Conservation (phyloP, 1,140 invertebrate species). For the Hyles euphorbiae region DNA sequence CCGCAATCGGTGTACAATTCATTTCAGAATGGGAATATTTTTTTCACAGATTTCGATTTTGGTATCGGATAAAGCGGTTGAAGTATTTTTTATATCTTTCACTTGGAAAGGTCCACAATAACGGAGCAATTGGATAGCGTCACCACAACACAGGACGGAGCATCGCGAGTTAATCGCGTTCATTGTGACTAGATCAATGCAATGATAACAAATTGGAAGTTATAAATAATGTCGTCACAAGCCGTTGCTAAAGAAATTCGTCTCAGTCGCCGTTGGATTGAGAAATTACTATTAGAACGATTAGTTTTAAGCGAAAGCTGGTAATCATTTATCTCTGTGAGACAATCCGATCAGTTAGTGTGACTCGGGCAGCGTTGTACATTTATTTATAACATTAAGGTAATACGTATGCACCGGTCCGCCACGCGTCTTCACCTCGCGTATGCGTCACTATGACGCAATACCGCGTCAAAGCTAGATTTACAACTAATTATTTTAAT, state of each 20-base stretch:
- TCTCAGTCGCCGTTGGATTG: constrained; percentile 42
- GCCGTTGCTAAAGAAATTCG: constrained; percentile 45
- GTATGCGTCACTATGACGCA: constrained; percentile 33
- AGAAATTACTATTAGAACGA: constrained; percentile 61
- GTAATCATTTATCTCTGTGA: constrained; percentile 50
- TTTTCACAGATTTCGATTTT: too few species aligned
- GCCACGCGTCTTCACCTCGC: constrained; percentile 17
- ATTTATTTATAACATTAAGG: constrained; percentile 34
- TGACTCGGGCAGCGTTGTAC: constrained; percentile 21
- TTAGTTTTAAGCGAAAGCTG: constrained; percentile 55
- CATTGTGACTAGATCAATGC: constrained; percentile 13
- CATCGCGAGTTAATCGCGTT: background rate
- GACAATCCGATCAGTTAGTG: constrained; percentile 42
- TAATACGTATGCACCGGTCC: constrained; percentile 26
- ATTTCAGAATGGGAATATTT: too few species aligned
- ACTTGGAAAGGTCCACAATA: too few species aligned
- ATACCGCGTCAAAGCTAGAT: constrained; percentile 25
- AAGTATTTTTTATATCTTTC: too few species aligned
- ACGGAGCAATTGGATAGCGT: too few species aligned
- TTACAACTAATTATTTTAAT: constrained; percentile 13
- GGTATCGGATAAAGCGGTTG: too few species aligned
- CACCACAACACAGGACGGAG: too few species aligned
- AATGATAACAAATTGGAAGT: constrained; percentile 24
- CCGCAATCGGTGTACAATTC: too few species aligned
- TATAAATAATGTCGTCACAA: constrained; percentile 35